A percentile compares a stretch with the other conserved stretches of the same genome.
Conservation (phyloP, 2,113 vertebrate species). For the Psettodes erumei region DNA sequence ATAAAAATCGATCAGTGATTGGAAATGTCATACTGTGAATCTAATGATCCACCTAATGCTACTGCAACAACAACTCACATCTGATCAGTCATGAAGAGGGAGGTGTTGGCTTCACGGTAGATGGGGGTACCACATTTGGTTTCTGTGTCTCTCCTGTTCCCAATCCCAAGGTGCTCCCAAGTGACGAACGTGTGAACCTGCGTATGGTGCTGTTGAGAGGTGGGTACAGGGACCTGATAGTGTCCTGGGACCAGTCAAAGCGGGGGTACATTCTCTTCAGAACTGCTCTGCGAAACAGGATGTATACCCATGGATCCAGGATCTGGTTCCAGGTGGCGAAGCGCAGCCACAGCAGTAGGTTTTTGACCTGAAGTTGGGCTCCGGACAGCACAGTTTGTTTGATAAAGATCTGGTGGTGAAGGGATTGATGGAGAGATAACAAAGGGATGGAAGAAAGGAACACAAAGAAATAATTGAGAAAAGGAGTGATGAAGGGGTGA, state of each 20-base stretch:
- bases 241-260: slow-evolving; percentile 78
- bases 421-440: not conserved
- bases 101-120: slow-evolving; percentile 2
- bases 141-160: not conserved
- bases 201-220: slow-evolving; percentile 78
- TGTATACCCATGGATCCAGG: slow-evolving; percentile 97
- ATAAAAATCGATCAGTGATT: not conserved
- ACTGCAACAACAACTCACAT: not conserved
- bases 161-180: slow-evolving; percentile 15
- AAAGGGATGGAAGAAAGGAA: not conserved
- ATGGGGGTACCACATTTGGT: not conserved
- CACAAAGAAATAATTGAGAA: not conserved
- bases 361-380: not conserved
- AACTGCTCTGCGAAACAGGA: slow-evolving; percentile 91
- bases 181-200: slow-evolving; percentile 74
- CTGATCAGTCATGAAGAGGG: slow-evolving; percentile 18
- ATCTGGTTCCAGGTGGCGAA: slow-evolving; percentile 98
- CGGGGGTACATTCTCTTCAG: slow-evolving; percentile 86
- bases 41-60: not conserved
- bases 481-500: not conserved
- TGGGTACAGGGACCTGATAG: slow-evolving; percentile 81
- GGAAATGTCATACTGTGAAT: not conserved
- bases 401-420: slow-evolving; percentile 87
- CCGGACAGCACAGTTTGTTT: slow-evolving; percentile 82
- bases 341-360: slow-evolving; percentile 90